Percentiles rank a stretch among this genome's conserved stretches.
Conservation (phyloP, 2,888 invertebrate genomes). For the Conops quadrifasciatus region DNA sequence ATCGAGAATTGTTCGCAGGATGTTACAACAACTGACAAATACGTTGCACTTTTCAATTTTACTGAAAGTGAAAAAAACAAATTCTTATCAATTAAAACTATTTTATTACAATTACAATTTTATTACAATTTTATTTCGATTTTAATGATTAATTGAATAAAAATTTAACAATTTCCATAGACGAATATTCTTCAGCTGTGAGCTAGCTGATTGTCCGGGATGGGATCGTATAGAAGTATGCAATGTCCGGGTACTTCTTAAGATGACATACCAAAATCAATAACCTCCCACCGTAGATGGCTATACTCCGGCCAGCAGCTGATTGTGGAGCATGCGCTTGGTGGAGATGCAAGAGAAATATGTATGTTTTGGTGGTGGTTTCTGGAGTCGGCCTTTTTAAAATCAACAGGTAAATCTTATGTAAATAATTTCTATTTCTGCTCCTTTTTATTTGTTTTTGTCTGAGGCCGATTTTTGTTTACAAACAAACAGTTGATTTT, state of each 20-base stretch:
- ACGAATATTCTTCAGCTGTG: constrained; percentile 33
- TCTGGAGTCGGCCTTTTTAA: constrained; percentile 4
- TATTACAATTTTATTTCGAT: not conserved
- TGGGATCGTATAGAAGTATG: not conserved
- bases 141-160: not conserved
- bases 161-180: not conserved
- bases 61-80: constrained; percentile 2
- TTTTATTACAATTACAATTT: not conserved
- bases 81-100: not conserved
- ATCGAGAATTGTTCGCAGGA: constrained; percentile 38
- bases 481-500: constrained; percentile 28
- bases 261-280: constrained; percentile 39
- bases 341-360: too few species aligned
- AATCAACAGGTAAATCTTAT: constrained; percentile 38
- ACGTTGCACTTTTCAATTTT: constrained; percentile 36
- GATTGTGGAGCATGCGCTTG: constrained; percentile 44
- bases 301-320: constrained; percentile 7
- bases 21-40: constrained; percentile 38
- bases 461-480: constrained; percentile 32
- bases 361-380: constrained; percentile 23
- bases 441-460: not conserved
- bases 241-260: constrained; percentile 24
- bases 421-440: constrained; percentile 31
- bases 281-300: constrained; percentile 32
- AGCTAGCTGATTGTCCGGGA: constrained; percentile 1